Evolutionary conservation across 2,113 vertebrate genomes (phyloP).

Genomic region (Elanoides forficatus): DNA sequence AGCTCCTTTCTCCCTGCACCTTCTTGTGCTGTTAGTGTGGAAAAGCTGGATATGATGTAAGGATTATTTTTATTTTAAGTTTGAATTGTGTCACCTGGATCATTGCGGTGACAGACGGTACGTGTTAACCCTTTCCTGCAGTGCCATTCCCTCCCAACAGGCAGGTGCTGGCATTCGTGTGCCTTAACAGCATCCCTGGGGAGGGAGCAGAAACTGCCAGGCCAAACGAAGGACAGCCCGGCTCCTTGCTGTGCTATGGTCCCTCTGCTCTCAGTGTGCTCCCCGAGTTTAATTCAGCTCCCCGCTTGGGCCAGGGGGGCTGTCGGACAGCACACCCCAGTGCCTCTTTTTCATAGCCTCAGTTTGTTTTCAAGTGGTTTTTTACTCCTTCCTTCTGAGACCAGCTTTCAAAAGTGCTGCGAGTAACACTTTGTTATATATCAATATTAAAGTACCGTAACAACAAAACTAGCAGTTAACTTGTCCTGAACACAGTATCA

Average conservation of each 20-base stretch:
- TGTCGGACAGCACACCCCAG: background rate
- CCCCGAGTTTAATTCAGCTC: background rate
- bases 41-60: background rate
- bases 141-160: background rate
- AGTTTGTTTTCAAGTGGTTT: background rate
- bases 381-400: background rate
- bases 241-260: background rate
- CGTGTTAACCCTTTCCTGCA: background rate
- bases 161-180: too few relatives aligned
- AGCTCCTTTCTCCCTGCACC: background rate
- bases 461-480: too few relatives aligned
- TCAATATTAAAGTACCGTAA: accelerated
- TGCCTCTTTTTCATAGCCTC: background rate
- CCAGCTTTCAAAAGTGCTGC: background rate
- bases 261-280: background rate
- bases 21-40: background rate
- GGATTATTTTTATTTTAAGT: background rate
- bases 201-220: background rate
- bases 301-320: background rate
- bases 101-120: too few relatives aligned
- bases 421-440: background rate
- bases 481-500: accelerated
- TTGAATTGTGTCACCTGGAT: background rate
- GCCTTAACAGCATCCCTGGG: background rate
- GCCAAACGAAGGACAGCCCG: background rate